Conservation (phyloP, 2,113 vertebrate genomes). For the Ictalurus furcatus region DNA sequence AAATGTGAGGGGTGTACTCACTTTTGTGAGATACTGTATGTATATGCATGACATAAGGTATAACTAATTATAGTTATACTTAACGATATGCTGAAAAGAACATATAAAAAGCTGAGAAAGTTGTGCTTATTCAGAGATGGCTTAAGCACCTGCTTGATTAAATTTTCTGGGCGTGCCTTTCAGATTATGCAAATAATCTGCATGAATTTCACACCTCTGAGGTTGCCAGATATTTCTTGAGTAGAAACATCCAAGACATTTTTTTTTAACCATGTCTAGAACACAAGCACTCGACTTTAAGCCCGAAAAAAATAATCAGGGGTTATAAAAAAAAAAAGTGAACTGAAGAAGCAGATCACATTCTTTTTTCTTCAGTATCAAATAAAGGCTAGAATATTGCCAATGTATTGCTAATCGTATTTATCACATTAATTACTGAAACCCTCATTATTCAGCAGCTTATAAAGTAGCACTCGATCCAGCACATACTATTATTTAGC, state of each 20-base stretch:
- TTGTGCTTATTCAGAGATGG: neutral
- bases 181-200: neutral
- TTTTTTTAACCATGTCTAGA: neutral
- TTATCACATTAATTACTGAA: neutral
- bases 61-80: neutral
- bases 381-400: neutral
- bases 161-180: neutral
- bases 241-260: neutral
- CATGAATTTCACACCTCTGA: neutral
- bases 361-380: no score
- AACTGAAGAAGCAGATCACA: neutral
- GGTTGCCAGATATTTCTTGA: neutral
- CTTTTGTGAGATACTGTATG: neutral
- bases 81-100: neutral
- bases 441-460: neutral
- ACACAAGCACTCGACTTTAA: neutral
- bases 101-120: neutral
- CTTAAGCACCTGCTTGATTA: neutral
- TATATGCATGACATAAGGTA: neutral
- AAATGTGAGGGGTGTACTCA: no score
- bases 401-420: neutral
- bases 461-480: neutral
- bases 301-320: neutral
- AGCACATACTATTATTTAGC: neutral
- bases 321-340: neutral